phyloP scores from a whole-genome alignment of 2,888 invertebrate species.

The Pollenia amentaria region DNA sequence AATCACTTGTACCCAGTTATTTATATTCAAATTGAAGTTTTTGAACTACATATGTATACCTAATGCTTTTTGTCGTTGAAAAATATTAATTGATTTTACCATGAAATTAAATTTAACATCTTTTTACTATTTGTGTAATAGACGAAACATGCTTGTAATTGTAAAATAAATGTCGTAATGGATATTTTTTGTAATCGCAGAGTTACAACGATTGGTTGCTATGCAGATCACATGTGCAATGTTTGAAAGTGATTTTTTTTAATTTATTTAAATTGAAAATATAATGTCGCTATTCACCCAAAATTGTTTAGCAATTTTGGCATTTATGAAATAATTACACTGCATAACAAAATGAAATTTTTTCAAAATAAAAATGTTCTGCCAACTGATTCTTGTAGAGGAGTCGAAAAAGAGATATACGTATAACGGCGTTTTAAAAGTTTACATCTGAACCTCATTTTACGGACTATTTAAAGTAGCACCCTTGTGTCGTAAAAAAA shows the following conservation, averaged over 20 bases:
- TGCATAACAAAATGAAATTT: no score
- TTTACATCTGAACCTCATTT: no score
- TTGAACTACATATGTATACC: conserved; percentile 15
- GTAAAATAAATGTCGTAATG: conserved; percentile 18
- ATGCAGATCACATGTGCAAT: conserved; percentile 18
- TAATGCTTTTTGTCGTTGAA: conserved; percentile 43
- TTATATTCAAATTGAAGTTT: conserved; percentile 17
- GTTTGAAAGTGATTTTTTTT: neutral
- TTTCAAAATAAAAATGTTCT: no score
- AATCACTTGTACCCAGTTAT: neutral
- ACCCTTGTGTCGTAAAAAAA: no score
- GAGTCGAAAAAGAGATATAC: no score
- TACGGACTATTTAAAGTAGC: no score
- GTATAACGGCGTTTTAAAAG: no score
- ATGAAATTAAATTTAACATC: conserved; percentile 48
- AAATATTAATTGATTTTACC: conserved; percentile 59
- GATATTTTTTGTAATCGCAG: neutral
- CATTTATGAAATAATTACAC: no score
- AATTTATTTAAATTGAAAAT: neutral
- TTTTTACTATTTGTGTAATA: neutral
- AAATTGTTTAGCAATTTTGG: no score
- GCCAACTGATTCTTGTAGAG: no score
- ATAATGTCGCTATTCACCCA: no score
- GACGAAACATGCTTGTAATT: conserved; percentile 20
- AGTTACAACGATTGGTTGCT: conserved; percentile 17